These are phyloP conservation scores for Apodemus sylvaticus DNA, from an alignment of 2,113 vertebrate genomes.

Conservation along the genomic window DNA sequence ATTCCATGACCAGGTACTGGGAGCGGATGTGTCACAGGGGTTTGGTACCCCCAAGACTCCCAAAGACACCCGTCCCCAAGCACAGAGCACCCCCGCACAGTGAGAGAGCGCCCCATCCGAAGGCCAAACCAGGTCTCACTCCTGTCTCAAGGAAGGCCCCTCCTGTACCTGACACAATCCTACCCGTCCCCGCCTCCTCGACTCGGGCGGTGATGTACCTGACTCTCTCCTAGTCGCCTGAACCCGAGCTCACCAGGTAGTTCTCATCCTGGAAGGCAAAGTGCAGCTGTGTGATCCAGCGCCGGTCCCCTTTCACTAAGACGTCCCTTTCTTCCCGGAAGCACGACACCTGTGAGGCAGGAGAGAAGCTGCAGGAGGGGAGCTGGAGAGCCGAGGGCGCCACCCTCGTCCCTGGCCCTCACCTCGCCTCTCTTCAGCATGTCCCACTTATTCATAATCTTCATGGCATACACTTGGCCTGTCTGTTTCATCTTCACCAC, in stretches of 20 bases:
- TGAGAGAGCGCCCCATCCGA: background rate
- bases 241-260: conserved; percentile 86
- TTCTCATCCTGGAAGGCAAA: conserved; percentile 93
- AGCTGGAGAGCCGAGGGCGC: background rate
- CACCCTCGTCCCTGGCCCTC: conserved; percentile 16
- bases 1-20: conserved; percentile 94
- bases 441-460: conserved; percentile 95
- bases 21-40: conserved; percentile 28
- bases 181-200: background rate
- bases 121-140: background rate
- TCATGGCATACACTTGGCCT: conserved; percentile 91
- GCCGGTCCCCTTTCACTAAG: conserved; percentile 88
- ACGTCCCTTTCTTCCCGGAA: conserved; percentile 93
- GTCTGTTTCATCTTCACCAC: conserved; percentile 89
- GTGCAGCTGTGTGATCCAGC: conserved; percentile 92
- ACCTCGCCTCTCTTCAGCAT: conserved; percentile 92
- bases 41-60: background rate
- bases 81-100: background rate
- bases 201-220: too few relatives aligned
- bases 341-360: conserved; percentile 86
- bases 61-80: background rate
- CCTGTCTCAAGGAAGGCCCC: background rate
- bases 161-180: background rate
- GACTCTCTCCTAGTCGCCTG: background rate
- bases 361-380: background rate